Base-by-base conservation (phyloP, 2,113 vertebrate genomes). In the Cyprinodon variegatus region DNA sequence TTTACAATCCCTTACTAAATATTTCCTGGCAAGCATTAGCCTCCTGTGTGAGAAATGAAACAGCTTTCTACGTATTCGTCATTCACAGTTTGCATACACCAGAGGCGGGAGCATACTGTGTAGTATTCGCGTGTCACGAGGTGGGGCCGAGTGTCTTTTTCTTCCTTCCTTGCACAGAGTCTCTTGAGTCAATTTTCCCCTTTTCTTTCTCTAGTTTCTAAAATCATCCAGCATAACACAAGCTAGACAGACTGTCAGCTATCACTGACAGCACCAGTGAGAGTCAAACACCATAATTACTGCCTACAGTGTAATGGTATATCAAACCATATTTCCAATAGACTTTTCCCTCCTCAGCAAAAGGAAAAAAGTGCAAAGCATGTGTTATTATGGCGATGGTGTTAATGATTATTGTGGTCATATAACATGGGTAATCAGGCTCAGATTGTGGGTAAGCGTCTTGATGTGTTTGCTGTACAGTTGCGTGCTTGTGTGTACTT, bases 21-120 rank as follows among this genome's bases (percentile, higher is more conserved):
- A 63, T 74, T 86, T 70, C 46, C 81, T 76, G 86, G 83, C 78
- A 81, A 77, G 82, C 53, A n/a, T 39, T 4, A 60, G 78, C 81
- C 70, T 89, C 79, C 79, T 76, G 80, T 78, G 83, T 79, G 82
- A 86, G 82, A 72, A 66, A 69, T 64, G 69, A 62, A 87, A 80
- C 71, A 69, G 86, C 82, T 70, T 80, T 78, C 78, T 82, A 7
- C 20, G 73, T 77, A 89, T 88, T 89, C 79, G 59, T 86, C 86
- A 88, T 88, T 88, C 85, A 84, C 85, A 84, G 84, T 90, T 90
- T 89, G 81, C 82, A 87, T 77, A 85, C 84, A 86, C 79, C 89
- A 88, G 61, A 74, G 81, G 48, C 63, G 46, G 72, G 72, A 90
- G 85, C 86, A 79, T 83, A 83, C 79, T 72, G 85, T 75, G 72